Conservation (phyloP, 64 coral and sea anemone genomes). For the Cladopsammia gracilis region DNA sequence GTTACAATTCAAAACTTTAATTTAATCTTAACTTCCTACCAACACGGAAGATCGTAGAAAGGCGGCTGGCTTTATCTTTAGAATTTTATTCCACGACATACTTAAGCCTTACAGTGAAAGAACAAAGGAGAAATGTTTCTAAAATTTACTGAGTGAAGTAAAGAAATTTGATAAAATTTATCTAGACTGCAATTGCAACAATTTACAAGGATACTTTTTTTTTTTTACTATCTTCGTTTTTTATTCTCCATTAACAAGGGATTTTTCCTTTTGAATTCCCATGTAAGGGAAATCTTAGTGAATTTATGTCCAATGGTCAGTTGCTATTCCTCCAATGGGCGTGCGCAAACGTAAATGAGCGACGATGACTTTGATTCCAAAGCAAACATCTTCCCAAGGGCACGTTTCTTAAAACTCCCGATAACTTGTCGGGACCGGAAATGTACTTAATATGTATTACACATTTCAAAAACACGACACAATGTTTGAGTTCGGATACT, state of each 20-base stretch:
- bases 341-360: not conserved
- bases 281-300: not conserved
- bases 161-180: slow-evolving; percentile 12
- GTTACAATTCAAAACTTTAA: no score
- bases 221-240: slow-evolving; percentile 5
- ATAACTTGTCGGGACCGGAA: not conserved
- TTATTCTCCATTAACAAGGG: not conserved
- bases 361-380: not conserved
- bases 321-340: not conserved
- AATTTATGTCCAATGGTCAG: not conserved
- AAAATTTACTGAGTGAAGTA: not conserved
- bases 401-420: no score
- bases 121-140: not conserved
- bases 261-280: no score
- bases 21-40: no score
- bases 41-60: no score
- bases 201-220: not conserved
- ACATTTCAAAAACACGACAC: no score
- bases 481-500: no score
- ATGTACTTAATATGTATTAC: no score
- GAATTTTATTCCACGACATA: not conserved
- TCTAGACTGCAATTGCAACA: slow-evolving; percentile 16
- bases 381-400: no score
- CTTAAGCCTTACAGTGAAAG: not conserved
- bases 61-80: no score